Base-by-base conservation (phyloP, 2,113 vertebrate species). In the Prietella phreatophila region DNA sequence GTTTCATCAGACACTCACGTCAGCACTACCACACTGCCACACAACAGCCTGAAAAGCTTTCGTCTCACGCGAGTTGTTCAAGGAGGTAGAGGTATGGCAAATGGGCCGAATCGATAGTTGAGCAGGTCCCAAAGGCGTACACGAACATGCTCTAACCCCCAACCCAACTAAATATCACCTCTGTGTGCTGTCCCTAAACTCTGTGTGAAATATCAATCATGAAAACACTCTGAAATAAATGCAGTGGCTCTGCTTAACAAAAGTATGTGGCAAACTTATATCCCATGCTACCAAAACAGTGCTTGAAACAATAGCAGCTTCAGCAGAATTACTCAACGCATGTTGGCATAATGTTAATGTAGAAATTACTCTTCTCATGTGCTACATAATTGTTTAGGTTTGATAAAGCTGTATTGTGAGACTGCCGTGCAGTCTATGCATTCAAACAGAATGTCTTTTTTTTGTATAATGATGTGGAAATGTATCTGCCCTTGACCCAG, bases 1-100 rank as follows among this genome's bases (percentile, higher is more conserved):
- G 81, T 89, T 80, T 89, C 86, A 83, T 71, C 53, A 73, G 83
- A 89, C 71, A 90, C 69, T 83, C 85, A 82, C 42, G 76, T 84
- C 87, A 90, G 85, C 85, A 83, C 22, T 71, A 67, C n/a, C 17
- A 42, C 65, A 47, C 78, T 63, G 30, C 20, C 76, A 85, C 67
- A 82, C 69, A 65, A 55, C 58, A 61, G 79, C 76, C 78, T 42
- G 22, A 83, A 71, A 33, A 61, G 80, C 53, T 30, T 81, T 56
- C 13, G 47, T 53, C 78, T 76, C 65, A 58, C 61, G n/a, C 19
- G 67, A 85, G 65, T 56, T 56, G 33, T 85, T 89, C 65, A 50
- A 56, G 65, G 36, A 42, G 79, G 58, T 5, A 39, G 11, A 9
- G 47, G 19, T 88, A 82, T 53, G 42, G 47, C n/a, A 22, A 76